Evolutionary conservation across 2,888 invertebrate species (phyloP), one percentile per base, ranked within the genome.

Genomic region (Petrophora chlorosata): DNA sequence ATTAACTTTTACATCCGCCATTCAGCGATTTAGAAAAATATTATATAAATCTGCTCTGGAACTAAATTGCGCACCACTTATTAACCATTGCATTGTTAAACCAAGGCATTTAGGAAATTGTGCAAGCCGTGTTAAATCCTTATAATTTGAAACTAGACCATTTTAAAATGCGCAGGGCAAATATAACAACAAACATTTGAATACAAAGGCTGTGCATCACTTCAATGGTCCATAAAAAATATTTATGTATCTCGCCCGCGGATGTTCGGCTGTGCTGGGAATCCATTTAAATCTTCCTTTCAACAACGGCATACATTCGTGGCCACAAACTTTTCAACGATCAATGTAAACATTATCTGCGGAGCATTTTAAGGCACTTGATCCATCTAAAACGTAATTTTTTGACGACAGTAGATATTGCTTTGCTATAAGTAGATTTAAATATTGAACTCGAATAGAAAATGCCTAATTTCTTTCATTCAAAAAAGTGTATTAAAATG

Each of bases 181-280:
- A 79, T 76, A 81, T 82, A 82, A 82, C 82, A 82, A 81, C 83
- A 85, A 85, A 82, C 79, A 88, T 88, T 87, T 88, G 85, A 87
- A 87, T 86, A 88, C 81, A 85, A 85, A 82, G 78, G 85, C 86
- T 83, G 76, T 89, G 83, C 82, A 86, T 89, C 87, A 89, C 88
- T 81, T 87, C 86, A 86, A 89, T 89, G 87, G 86, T 82, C 88
- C 85, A 89, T 89, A 87, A 87, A 89, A 85, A 88, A 84, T 87
- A 89, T 88, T 87, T 88, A 87, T 87, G 87, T 77, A 82, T 80
- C 79, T 80, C 82, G 74, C 76, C 72, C 73, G 77, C 81, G 83
- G 73, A 77, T 81, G 76, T 82, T 78, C 74, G 76, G 77, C 70
- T 77, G 72, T 73, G 67, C 75, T 70, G 76, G 72, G 74, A 81